Base-by-base conservation (phyloP, 2,888 invertebrate genomes). In the Lamellibrachia columna region DNA sequence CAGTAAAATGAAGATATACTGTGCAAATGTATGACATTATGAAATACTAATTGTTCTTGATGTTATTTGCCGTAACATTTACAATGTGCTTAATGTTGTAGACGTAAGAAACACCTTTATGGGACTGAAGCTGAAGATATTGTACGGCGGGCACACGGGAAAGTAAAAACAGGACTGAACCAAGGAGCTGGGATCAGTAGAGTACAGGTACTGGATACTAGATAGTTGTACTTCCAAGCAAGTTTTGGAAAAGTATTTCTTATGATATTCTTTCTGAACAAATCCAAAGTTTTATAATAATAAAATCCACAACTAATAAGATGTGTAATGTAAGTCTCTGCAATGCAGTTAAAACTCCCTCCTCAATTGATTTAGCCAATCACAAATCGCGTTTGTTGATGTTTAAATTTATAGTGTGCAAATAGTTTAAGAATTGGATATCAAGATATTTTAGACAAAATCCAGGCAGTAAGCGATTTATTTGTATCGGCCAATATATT, bases 81-180 rank as follows among this genome's bases (percentile, higher is more conserved):
- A 75, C 6, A 75, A 75, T 75, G 75, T 75, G 75, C n/a, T 22
- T 75, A 75, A 15, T 4, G 0, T 75, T 75, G 60, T 93, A 96
- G 96, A 92, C 94, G 96, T 22, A 95, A 95, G 93, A 95, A 94
- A 93, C 95, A 95, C 60, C 58, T 93, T 0, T 95, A 95, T 93
- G 95, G 95, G 28, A 90, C 93, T 7, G 95, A 95, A 52, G 94
- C 94, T 7, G 94, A 94, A 7, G 94, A 94, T 2, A 92, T 95
- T 0, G 91, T 94, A 1, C 92, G 92, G 75, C 93, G 95, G 91
- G 95, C 95, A 7, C 94, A 94, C 11, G 95, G 95, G 90, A 96
- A 96, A 94, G 94, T 95, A 22, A 95, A 95, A 92, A 94, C 95
- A 7, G 95, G 95, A 92, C 53, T 90, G 28, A 90, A 90, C 28